These are phyloP conservation scores for Tenualosa thibaudeaui DNA, from an alignment of 2,797 vertebrate species.

Conservation along the genomic window DNA sequence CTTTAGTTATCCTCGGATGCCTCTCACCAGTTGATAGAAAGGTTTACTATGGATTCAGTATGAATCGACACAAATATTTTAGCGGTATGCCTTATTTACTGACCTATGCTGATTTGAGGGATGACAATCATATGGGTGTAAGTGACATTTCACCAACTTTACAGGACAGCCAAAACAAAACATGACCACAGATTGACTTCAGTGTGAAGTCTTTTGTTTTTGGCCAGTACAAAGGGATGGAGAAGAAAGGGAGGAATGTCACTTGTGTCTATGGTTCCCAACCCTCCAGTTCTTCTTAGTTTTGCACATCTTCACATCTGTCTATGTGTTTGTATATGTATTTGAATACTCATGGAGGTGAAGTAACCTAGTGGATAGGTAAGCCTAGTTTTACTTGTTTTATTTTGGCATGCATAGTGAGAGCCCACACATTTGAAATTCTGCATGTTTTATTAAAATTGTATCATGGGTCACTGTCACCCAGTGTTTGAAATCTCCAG, in stretches of 20 bases:
- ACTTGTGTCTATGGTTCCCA: too few species aligned
- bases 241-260: too few species aligned
- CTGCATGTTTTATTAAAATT: background rate
- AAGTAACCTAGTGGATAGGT: background rate
- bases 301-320: background rate
- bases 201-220: too few species aligned
- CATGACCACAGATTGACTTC: too few species aligned
- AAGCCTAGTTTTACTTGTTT: background rate
- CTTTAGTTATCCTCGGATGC: background rate
- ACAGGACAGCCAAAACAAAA: too few species aligned
- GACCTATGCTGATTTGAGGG: too few species aligned
- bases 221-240: too few species aligned
- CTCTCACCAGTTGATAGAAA: background rate
- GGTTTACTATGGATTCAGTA: background rate
- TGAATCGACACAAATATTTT: too few species aligned
- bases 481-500: background rate
- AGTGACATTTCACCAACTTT: too few species aligned
- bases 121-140: too few species aligned
- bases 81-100: too few species aligned
- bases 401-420: background rate
- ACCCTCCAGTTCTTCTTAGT: background rate
- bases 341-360: background rate
- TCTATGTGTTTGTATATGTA: background rate
- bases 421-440: background rate
- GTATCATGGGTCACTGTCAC: background rate